Base-by-base conservation (phyloP, 1,140 invertebrate genomes). In the Ceratosolen fusciceps region DNA sequence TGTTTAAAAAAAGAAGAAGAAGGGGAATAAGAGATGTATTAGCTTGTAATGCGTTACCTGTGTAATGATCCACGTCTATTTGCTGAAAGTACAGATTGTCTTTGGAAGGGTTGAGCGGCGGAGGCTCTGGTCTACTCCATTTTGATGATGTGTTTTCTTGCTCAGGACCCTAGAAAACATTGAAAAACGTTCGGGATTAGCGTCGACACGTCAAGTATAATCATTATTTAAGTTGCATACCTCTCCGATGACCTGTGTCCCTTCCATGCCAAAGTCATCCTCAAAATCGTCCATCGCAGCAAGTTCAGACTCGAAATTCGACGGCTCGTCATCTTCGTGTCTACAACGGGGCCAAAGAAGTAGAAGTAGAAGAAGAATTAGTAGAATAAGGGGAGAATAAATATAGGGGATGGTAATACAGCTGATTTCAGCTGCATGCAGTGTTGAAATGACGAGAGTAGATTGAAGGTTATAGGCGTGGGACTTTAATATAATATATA, bases 31-130 rank as follows among this genome's bases (percentile, higher is more conserved):
- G n/a, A n/a, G n/a, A n/a, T n/a, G n/a, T n/a, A n/a, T n/a, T n/a
- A n/a, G n/a, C n/a, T n/a, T n/a, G n/a, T n/a, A n/a, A n/a, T n/a
- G n/a, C n/a, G n/a, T n/a, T 87, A 86, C 96, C 96, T 87, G 94
- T 93, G 85, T 98, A 99, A 91, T 97, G 93, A 87, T 99, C 98
- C 76, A 99, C 93, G 87, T 99, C 97, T 65, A 98, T 91, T 90
- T 98, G 96, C 90, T 98, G 97, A 90, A 98, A 98, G 49, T 93
- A 90, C 68, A 99, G 86, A 21, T 87, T 88, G 85, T 97, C 93
- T 79, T 89, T 91, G 56, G 87, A 86, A 7, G 95, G 93, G 89
- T 97, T 89, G 16, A 98, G 86, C 9, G 89, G 47, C 24, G 94
- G 93, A 8, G 94, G 89, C 54, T 92, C 82, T 26, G 96, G 96